A percentile compares a stretch with the other conserved stretches of the same genome.
These are phyloP conservation scores for Oligia strigilis DNA, from an alignment of 2,888 invertebrate species.

Conservation along the genomic window DNA sequence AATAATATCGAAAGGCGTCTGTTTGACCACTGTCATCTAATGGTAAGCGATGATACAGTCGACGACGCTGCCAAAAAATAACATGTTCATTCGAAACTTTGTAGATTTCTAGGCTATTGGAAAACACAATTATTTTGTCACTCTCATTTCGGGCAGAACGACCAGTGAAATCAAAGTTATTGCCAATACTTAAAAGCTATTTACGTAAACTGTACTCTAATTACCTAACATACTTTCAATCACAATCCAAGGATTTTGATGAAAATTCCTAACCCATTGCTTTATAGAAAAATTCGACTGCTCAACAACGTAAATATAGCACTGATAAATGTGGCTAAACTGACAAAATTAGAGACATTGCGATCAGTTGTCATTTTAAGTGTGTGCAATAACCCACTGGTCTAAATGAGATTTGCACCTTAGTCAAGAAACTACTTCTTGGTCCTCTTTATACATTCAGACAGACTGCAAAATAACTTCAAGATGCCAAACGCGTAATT, in stretches of 20 bases:
- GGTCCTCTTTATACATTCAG: conserved; percentile 13
- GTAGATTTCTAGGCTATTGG: too few species aligned
- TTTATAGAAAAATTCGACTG: neutral
- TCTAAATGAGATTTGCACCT: neutral
- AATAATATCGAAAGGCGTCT: too few species aligned
- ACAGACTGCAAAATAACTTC: conserved; percentile 42
- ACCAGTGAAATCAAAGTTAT: neutral
- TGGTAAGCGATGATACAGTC: neutral
- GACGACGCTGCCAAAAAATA: neutral
- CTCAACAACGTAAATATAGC: neutral
- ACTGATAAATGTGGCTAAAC: neutral
- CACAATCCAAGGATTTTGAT: neutral
- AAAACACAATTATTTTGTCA: neutral
- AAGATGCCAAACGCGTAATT: conserved; percentile 44
- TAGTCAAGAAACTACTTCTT: neutral
- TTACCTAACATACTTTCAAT: neutral
- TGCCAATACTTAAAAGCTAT: neutral
- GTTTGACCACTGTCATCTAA: neutral
- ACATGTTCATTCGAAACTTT: neutral
- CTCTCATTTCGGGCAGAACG: neutral
- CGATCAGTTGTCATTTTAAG: neutral
- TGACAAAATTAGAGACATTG: neutral
- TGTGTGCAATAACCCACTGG: neutral
- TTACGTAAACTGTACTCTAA: neutral
- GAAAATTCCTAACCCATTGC: neutral